Evolutionary conservation across 2,797 vertebrate genomes (phyloP).

Genomic region (Ambastaia sidthimunki): DNA sequence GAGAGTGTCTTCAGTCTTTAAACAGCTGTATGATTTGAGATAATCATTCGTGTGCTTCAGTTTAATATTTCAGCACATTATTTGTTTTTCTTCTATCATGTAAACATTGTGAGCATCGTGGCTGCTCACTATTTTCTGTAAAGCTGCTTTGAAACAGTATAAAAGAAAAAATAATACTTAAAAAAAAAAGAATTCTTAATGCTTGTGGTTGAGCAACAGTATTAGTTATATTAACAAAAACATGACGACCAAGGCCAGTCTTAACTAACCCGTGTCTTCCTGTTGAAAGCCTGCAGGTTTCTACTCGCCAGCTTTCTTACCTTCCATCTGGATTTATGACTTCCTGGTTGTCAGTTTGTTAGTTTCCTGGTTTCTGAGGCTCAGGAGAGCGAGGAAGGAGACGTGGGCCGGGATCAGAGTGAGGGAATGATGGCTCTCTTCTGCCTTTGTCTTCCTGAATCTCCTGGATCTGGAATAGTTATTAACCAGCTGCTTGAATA

Average conservation of each 20-base stretch:
- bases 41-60: no score
- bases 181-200: no score
- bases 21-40: no score
- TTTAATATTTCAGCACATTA: no score
- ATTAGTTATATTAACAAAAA: slow-evolving; percentile 31
- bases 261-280: slow-evolving; percentile 48
- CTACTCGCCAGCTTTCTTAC: slow-evolving; percentile 56
- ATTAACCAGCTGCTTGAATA: slow-evolving; percentile 83
- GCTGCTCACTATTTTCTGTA: no score
- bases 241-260: slow-evolving; percentile 38
- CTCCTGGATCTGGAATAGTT: slow-evolving; percentile 74
- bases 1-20: no score
- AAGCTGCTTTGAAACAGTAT: no score
- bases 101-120: no score
- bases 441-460: slow-evolving; percentile 77
- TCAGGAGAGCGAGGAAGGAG: slow-evolving; percentile 61
- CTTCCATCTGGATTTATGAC: slow-evolving; percentile 62
- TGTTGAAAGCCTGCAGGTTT: slow-evolving; percentile 57
- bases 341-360: slow-evolving; percentile 65
- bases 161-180: no score
- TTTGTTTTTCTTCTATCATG: no score
- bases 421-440: slow-evolving; percentile 78
- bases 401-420: slow-evolving; percentile 72
- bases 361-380: slow-evolving; percentile 63
- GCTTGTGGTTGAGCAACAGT: no score